Evolutionary conservation across 2,113 vertebrate genomes (phyloP), one percentile per base, ranked within the genome.

Genomic region (Piprites chloris): DNA sequence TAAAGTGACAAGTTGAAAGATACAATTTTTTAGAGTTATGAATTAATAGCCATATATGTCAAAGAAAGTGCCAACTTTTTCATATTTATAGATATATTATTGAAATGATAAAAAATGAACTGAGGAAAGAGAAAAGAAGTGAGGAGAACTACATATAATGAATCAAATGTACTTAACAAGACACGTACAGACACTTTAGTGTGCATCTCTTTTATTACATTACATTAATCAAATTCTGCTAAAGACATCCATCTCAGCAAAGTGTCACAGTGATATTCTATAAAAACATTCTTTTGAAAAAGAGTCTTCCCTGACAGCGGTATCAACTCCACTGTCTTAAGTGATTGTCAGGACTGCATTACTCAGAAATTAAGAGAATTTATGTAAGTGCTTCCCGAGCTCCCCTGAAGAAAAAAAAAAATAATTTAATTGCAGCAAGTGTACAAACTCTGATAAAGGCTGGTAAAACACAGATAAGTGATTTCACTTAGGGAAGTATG

Each of bases 71-170:
- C 98, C 98, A 98, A 98, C 98, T 98, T 98, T 98, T 98, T 98
- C 98, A 98, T 98, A 98, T 98, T 98, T 98, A 99, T 99, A 98
- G 99, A 99, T 99, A 98, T 98, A 99, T 98, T 98, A 98, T 98
- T 98, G 98, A 98, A 98, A 98, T 98, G 97, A 99, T 98, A 98
- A 98, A 98, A 98, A 98, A 98, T 98, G 98, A 98, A 98, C 98
- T 98, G 96, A 92, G 91, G 96, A 97, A 98, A 97, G 96, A 98
- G 97, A 98, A 98, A 98, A 98, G 98, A 97, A 98, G 96, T 97
- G 97, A 97, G 96, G 87, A 94, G 98, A 98, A 98, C 98, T 98
- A 98, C 98, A 98, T 98, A 98, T 98, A 98, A 98, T 98, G 98
- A 99, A 98, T 99, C 98, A 98, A 98, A 98, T 98, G 97, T 98